Base-by-base conservation (phyloP, 2,888 invertebrate species). In the Julus scandinavius region DNA sequence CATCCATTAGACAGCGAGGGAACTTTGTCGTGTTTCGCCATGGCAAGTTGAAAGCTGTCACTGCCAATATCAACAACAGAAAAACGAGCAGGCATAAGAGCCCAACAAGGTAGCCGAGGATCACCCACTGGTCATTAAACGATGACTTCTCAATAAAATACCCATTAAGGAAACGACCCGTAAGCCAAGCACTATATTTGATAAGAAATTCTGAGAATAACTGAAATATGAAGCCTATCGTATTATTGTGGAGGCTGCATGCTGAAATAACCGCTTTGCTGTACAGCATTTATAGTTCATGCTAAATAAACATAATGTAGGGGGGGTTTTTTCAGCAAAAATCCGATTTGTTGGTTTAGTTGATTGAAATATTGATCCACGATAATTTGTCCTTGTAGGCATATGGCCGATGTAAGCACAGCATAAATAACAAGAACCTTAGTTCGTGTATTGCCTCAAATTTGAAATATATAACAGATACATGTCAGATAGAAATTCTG, bases 141-240 rank as follows among this genome's bases (percentile, higher is more conserved):
- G 63, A 3, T 63, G 63, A 20, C 63, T 63, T 63, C 63, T 63
- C 63, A 63, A 63, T 63, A 63, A 63, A 63, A 63, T 63, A 63
- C 20, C 63, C 63, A 63, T 63, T 63, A 63, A n/a, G 63, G 63
- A 63, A 63, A 63, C 63, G 6, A 63, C 20, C n/a, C 4, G 20
- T 63, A 63, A 20, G 63, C 63, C 63, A 63, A 63, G 63, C 63
- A 63, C 63, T 63, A 63, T 63, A 63, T 63, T 63, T 63, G 63
- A 63, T 63, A 63, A 63, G 63, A 63, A 63, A 20, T 63, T 63
- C 63, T 20, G 6, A 20, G 63, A 63, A 63, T 63, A 13, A 5
- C 9, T 13, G 63, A 20, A 63, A 63, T 63, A 20, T 9, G 20
- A 63, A 5, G 63, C 63, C 9, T 20, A 20, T 63, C 63, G 7